Conservation (phyloP, 2,113 vertebrate species). For the Meriones unguiculatus region DNA sequence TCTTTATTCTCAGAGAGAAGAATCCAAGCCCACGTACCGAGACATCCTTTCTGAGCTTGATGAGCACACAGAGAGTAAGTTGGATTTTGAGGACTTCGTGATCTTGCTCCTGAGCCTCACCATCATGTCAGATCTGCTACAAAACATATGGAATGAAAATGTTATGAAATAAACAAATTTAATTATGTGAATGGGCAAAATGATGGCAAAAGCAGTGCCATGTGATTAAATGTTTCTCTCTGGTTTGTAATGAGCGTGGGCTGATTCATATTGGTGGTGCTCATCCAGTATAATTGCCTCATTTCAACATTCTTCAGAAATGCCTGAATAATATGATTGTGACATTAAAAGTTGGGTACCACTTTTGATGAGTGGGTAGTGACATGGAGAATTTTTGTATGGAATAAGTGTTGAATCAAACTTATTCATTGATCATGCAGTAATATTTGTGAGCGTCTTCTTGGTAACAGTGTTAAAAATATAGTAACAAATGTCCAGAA, state of each 20-base stretch:
- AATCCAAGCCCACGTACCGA: constrained; percentile 87
- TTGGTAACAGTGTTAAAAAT: not conserved
- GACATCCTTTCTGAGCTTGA: constrained; percentile 88
- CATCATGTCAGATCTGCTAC: constrained; percentile 87
- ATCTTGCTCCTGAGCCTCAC: constrained; percentile 87
- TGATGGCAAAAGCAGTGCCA: not conserved
- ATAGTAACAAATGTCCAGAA: not conserved
- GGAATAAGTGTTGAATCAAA: not conserved
- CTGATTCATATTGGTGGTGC: not conserved
- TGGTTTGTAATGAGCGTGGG: not conserved
- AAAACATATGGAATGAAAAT: constrained; percentile 81
- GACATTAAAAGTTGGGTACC: not conserved
- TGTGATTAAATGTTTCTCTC: not conserved
- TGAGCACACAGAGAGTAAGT: constrained; percentile 83
- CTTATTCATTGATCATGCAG: not conserved
- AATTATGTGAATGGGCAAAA: not conserved
- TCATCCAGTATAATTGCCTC: not conserved
- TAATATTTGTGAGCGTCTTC: not conserved
- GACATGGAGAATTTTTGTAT: not conserved
- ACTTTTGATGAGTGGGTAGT: not conserved
- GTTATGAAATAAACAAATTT: constrained; percentile 75
- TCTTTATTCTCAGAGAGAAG: constrained; percentile 86
- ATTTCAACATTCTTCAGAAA: not conserved
- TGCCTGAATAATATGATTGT: not conserved
- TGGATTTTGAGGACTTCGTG: constrained; percentile 90